Percentiles rank a stretch among this genome's conserved stretches.
Evolutionary conservation across 2,888 invertebrate species (phyloP).

Genomic region (Cataglyphis livida): DNA sequence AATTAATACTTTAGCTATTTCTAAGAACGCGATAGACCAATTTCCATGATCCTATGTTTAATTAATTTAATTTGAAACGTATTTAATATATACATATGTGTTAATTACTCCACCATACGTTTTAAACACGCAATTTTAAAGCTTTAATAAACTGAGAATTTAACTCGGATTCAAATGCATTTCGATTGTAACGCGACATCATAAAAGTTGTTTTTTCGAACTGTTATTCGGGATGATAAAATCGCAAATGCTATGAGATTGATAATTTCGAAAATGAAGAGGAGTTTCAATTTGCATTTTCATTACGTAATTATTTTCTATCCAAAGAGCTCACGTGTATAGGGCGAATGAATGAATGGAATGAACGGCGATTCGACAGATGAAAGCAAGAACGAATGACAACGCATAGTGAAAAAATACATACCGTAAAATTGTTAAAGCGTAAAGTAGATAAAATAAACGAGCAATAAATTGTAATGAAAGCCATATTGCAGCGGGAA

Average conservation of each 20-base stretch:
- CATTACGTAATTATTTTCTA: background rate
- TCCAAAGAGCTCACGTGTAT: background rate
- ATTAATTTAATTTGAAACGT: background rate
- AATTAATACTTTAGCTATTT: background rate
- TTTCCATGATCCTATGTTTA: background rate
- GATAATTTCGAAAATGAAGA: background rate
- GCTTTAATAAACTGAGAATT: background rate
- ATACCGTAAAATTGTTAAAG: slow-evolving; percentile 55
- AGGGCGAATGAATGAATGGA: slow-evolving; percentile 7
- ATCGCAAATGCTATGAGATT: background rate
- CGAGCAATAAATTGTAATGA: slow-evolving; percentile 55
- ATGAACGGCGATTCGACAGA: slow-evolving; percentile 9
- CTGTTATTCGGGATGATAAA: background rate
- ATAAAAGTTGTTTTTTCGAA: slow-evolving; percentile 4
- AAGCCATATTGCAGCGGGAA: slow-evolving; percentile 12
- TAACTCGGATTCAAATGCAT: background rate
- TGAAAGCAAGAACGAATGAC: slow-evolving; percentile 40
- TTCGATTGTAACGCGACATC: background rate
- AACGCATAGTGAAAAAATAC: slow-evolving; percentile 11
- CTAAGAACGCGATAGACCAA: background rate
- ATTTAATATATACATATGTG: background rate
- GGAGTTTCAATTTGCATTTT: background rate
- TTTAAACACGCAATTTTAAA: background rate
- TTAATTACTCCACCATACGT: background rate
- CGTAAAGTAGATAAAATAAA: slow-evolving; percentile 56